Evolutionary conservation across 2,888 invertebrate species (phyloP), one percentile per base, ranked within the genome.

Genomic region (Lycaena phlaeas): DNA sequence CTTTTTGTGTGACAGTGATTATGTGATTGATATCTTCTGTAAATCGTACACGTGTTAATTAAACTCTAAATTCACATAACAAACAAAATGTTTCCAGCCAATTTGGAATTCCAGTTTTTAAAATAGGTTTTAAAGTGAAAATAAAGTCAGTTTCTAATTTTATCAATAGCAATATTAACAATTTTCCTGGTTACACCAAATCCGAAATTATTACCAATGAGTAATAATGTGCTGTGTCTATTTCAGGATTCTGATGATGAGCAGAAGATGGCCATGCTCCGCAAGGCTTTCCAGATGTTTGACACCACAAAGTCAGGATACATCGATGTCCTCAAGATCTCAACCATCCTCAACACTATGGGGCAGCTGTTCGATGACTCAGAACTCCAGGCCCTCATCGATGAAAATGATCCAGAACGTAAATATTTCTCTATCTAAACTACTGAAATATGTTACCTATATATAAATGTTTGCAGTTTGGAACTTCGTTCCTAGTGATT

Each of bases 201-300:
- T 15, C 3, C 14, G 4, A 14, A 29, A 2, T n/a, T 39, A 14
- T 30, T 12, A n/a, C n/a, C n/a, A n/a, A n/a, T n/a, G n/a, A n/a
- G n/a, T n/a, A n/a, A n/a, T n/a, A n/a, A n/a, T n/a, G n/a, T n/a
- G n/a, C n/a, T n/a, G n/a, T n/a, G n/a, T n/a, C n/a, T 38, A 43
- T 49, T 43, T 53, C 51, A 85, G 85, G 85, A 85, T 52, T 64
- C 76, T 44, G 92, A 92, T 64, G 92, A 92, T 63, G 91, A 91
- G 56, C 92, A 92, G 70, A 93, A 92, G 78, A 88, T 90, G 87
- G 92, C 90, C 85, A 94, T 96, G 81, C 93, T 97, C 87, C 93
- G 95, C 68, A 96, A 95, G 78, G 96, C 96, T 59, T 97, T 97
- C 88, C 95, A 95, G 81, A 97, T 97, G 96, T 97, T 96, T 67